These are phyloP conservation scores for Xyrichtys novacula DNA, from an alignment of 2,797 vertebrate genomes.

Conservation along the genomic window DNA sequence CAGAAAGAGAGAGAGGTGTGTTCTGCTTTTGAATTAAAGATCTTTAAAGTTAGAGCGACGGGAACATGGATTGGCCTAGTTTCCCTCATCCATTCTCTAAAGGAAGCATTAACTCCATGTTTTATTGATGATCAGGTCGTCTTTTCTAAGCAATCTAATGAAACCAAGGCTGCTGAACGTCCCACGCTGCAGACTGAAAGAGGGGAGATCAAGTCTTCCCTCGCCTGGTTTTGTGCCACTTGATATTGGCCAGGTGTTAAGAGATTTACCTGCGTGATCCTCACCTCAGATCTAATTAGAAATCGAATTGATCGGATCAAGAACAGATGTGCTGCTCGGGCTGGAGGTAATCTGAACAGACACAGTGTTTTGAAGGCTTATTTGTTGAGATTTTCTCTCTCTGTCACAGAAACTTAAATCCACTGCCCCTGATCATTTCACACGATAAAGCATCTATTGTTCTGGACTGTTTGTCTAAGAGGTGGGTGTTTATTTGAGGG, in stretches of 20 bases:
- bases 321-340: slow-evolving; percentile 54
- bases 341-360: slow-evolving; percentile 43
- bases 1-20: slow-evolving; percentile 2
- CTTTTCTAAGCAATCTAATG: slow-evolving; percentile 20
- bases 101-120: slow-evolving; percentile 33
- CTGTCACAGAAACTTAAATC: slow-evolving; percentile 24
- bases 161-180: slow-evolving; percentile 18
- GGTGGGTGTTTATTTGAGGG: slow-evolving; percentile 19
- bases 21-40: slow-evolving; percentile 45
- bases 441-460: background rate
- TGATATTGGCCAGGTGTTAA: slow-evolving; percentile 51
- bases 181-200: background rate
- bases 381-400: slow-evolving; percentile 43
- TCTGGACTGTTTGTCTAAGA: slow-evolving; percentile 22
- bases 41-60: slow-evolving; percentile 28
- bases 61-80: slow-evolving; percentile 5
- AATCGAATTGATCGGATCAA: slow-evolving; percentile 61
- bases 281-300: slow-evolving; percentile 69
- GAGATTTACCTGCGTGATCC: slow-evolving; percentile 46
- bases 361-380: slow-evolving; percentile 29
- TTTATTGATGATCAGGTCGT: slow-evolving; percentile 37
- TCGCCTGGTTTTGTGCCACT: background rate
- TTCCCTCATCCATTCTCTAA: slow-evolving; percentile 23
- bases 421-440: slow-evolving; percentile 42
- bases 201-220: background rate